Evolutionary conservation across 2,888 invertebrate genomes (phyloP).

Genomic region (Salpingus planirostris): DNA sequence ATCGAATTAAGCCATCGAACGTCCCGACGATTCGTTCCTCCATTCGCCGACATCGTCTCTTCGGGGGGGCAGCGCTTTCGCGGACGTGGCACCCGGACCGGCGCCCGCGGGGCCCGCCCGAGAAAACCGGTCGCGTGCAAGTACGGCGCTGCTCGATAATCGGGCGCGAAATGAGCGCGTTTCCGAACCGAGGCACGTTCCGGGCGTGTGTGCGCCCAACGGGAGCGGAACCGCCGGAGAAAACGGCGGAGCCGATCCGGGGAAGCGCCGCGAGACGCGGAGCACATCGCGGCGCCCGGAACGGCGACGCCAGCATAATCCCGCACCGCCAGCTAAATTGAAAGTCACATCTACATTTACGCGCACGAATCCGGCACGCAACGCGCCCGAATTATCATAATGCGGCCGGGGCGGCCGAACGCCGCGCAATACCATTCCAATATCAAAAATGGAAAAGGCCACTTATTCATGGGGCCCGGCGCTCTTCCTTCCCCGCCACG

Average conservation of each 20-base stretch:
- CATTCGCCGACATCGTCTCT: no score
- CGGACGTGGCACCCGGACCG: no score
- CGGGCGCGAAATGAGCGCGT: slow-evolving; percentile 37
- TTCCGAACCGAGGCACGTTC: slow-evolving; percentile 39
- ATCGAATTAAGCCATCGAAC: no score
- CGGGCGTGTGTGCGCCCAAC: slow-evolving; percentile 14
- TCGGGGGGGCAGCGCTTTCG: no score
- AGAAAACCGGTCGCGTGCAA: background rate
- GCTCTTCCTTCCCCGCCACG: background rate
- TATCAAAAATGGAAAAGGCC: slow-evolving; percentile 28
- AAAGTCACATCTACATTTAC: slow-evolving; percentile 40
- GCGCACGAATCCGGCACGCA: slow-evolving; percentile 38
- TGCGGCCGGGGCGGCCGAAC: slow-evolving; percentile 18
- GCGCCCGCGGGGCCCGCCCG: no score
- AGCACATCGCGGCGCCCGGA: slow-evolving; percentile 36
- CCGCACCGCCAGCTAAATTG: slow-evolving; percentile 39
- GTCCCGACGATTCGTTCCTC: no score
- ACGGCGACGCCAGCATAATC: slow-evolving; percentile 43
- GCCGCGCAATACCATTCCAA: slow-evolving; percentile 22
- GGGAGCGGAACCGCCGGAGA: slow-evolving; percentile 5
- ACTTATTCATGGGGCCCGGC: slow-evolving; percentile 21
- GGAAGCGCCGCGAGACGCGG: slow-evolving; percentile 9
- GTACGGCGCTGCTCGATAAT: slow-evolving; percentile 22
- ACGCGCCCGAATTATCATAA: slow-evolving; percentile 40
- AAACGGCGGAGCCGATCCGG: slow-evolving; percentile 6